These are phyloP conservation scores for Carassius carassius DNA, from an alignment of 2,113 vertebrate species.

Conservation along the genomic window DNA sequence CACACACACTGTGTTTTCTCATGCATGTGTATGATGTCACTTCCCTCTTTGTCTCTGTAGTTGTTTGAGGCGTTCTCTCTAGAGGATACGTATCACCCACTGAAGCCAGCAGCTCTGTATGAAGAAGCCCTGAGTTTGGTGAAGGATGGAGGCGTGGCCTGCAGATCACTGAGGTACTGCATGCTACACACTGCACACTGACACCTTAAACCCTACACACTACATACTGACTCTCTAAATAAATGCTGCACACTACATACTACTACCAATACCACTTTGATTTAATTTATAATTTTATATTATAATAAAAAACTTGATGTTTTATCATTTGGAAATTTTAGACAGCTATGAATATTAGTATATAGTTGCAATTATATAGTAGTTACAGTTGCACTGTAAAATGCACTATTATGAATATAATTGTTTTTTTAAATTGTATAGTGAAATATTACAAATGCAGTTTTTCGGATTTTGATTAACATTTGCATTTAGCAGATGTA, in stretches of 20 bases:
- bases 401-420: no score
- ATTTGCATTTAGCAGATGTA: no score
- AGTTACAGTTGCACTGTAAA: not conserved
- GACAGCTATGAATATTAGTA: no score
- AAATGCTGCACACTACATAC: not conserved
- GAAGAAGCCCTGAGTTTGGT: slow-evolving; percentile 88
- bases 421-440: no score
- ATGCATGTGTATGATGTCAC: not conserved
- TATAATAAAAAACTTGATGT: no score
- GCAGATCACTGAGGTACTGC: slow-evolving; percentile 84
- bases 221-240: not conserved
- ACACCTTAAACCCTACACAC: no score
- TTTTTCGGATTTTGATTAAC: no score
- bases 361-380: not conserved
- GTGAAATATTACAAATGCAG: no score
- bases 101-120: slow-evolving; percentile 86
- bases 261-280: not conserved
- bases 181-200: not conserved
- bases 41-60: slow-evolving; percentile 66
- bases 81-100: slow-evolving; percentile 77
- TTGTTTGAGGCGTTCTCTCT: slow-evolving; percentile 84
- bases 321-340: no score
- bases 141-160: slow-evolving; percentile 80
- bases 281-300: not conserved
- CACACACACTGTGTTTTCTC: not conserved